These are phyloP conservation scores for Chlamydotis undulata DNA, from an alignment of 2,113 vertebrate species.

Conservation along the genomic window DNA sequence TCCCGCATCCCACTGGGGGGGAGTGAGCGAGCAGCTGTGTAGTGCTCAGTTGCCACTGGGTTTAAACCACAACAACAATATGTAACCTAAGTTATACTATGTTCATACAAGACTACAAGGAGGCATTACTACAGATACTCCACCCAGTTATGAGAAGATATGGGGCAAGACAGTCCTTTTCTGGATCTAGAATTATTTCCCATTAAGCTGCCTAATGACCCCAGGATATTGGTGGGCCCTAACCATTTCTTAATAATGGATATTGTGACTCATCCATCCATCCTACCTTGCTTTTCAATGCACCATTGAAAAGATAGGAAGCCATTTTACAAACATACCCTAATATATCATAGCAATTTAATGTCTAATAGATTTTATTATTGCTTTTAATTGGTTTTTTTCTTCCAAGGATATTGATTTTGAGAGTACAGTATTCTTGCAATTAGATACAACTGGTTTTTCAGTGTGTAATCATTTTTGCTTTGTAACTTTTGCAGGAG, in stretches of 20 bases:
- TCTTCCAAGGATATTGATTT: slow-evolving; percentile 59
- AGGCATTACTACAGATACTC: neutral
- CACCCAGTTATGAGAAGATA: neutral
- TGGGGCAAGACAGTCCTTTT: neutral
- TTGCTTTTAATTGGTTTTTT: slow-evolving; percentile 45
- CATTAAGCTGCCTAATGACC: slow-evolving; percentile 44
- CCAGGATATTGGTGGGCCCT: neutral
- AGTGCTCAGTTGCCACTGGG: no score
- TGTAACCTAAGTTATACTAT: neutral
- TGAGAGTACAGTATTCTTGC: slow-evolving; percentile 19
- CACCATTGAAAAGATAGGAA: slow-evolving; percentile 27
- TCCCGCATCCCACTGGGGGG: no score
- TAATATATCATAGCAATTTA: slow-evolving; percentile 47
- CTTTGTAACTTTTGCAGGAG: slow-evolving; percentile 30
- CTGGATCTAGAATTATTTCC: slow-evolving; percentile 35
- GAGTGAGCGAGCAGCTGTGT: no score
- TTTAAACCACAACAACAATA: no score
- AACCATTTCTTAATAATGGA: slow-evolving; percentile 29
- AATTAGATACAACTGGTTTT: slow-evolving; percentile 43
- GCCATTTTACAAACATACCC: slow-evolving; percentile 15
- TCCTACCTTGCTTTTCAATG: neutral
- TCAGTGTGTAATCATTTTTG: slow-evolving; percentile 45
- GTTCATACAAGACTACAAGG: neutral
- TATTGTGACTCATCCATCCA: slow-evolving; percentile 26
- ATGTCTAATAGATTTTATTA: slow-evolving; percentile 55